phyloP scores from a whole-genome alignment of 2,888 invertebrate genomes.

The Lycaena phlaeas region DNA sequence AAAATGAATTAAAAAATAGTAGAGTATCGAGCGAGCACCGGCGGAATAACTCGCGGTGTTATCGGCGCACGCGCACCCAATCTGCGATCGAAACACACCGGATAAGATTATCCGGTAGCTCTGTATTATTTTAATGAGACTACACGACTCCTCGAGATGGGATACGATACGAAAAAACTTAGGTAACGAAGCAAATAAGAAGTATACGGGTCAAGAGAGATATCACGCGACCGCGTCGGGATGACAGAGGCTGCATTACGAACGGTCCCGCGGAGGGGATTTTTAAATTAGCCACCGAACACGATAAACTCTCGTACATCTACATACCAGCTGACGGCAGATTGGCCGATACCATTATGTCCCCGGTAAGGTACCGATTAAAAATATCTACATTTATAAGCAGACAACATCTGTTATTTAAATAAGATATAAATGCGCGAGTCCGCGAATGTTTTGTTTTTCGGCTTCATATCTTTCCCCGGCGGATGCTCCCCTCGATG shows the following conservation, averaged over 20 bases:
- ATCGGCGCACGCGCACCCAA: constrained; percentile 71
- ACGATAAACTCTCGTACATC: constrained; percentile 59
- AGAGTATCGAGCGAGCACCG: constrained; percentile 62
- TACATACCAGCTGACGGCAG: constrained; percentile 70
- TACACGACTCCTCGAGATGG: constrained; percentile 68
- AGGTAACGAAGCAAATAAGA: constrained; percentile 67
- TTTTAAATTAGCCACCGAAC: constrained; percentile 66
- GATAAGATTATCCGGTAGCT: constrained; percentile 73
- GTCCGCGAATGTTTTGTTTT: constrained; percentile 61
- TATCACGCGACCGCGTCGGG: constrained; percentile 50
- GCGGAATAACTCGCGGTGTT: constrained; percentile 64
- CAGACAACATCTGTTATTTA: constrained; percentile 69
- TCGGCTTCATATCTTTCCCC: constrained; percentile 46
- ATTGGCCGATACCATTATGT: constrained; percentile 69
- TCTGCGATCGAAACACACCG: constrained; percentile 69
- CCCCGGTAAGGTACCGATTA: constrained; percentile 68
- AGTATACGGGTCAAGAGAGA: constrained; percentile 62
- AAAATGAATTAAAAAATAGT: constrained; percentile 61
- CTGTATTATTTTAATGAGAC: constrained; percentile 74
- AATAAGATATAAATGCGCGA: constrained; percentile 68
- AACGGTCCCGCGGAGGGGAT: constrained; percentile 38
- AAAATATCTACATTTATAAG: constrained; percentile 67
- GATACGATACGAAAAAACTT: constrained; percentile 64
- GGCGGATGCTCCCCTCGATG: constrained; percentile 56
- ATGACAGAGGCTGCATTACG: constrained; percentile 40